Percentiles rank a stretch among this genome's conserved stretches.
Evolutionary conservation across 2,888 invertebrate genomes (phyloP).

Genomic region (Hemithea aestivaria): DNA sequence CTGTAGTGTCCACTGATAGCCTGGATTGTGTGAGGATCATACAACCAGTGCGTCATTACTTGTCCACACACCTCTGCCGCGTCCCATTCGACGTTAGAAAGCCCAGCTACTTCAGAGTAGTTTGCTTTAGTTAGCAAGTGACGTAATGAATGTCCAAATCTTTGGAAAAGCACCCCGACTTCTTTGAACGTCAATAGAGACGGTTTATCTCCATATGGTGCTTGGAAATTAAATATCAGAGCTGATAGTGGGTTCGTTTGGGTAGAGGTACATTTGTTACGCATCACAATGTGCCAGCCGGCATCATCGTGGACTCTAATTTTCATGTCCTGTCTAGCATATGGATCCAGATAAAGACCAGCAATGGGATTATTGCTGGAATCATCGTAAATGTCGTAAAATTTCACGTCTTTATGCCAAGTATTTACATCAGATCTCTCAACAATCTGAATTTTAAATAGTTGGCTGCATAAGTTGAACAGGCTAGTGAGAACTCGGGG

Average conservation of each 20-base stretch:
- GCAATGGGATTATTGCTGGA: constrained; percentile 82
- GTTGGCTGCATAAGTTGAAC: constrained; percentile 84
- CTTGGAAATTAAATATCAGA: constrained; percentile 89
- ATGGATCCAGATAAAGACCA: constrained; percentile 93
- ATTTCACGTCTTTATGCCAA: constrained; percentile 93
- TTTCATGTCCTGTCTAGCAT: constrained; percentile 83
- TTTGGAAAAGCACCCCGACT: constrained; percentile 86
- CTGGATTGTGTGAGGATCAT: constrained; percentile 79
- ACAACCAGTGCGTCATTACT: constrained; percentile 90
- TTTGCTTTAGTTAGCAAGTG: constrained; percentile 90
- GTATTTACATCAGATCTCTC: constrained; percentile 82
- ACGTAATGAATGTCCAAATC: constrained; percentile 93
- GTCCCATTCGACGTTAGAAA: constrained; percentile 96
- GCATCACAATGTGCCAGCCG: constrained; percentile 89
- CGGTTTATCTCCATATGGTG: constrained; percentile 81
- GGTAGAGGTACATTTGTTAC: constrained; percentile 83
- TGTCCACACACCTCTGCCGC: constrained; percentile 90
- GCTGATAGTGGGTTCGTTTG: constrained; percentile 86
- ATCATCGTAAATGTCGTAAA: constrained; percentile 88
- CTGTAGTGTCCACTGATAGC: constrained; percentile 86
- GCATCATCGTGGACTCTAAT: constrained; percentile 78
- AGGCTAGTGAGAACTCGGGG: constrained; percentile 88
- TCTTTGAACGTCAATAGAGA: constrained; percentile 87
- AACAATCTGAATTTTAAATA: constrained; percentile 88
- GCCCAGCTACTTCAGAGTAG: constrained; percentile 90